Percentiles rank a stretch among this genome's conserved stretches.
These are phyloP conservation scores for Scolopax mira DNA, from an alignment of 2,113 vertebrate genomes.

Conservation along the genomic window DNA sequence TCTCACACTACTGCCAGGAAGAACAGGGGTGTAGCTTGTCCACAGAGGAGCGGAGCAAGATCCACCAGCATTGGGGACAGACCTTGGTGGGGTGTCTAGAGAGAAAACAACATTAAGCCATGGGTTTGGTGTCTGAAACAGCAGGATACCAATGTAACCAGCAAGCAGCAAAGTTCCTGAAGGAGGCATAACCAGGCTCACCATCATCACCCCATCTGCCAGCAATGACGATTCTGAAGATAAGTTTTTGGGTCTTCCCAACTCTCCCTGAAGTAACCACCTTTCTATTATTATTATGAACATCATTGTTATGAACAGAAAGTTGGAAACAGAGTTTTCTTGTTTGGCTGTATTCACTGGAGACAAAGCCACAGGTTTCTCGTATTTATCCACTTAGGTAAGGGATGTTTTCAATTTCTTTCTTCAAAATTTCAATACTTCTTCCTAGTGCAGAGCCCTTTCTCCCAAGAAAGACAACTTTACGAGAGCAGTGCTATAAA, in stretches of 20 bases:
- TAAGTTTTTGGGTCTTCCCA: neutral
- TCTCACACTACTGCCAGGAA: neutral
- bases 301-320: neutral
- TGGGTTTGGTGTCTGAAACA: neutral
- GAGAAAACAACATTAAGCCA: neutral
- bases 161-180: neutral
- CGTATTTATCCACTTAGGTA: neutral
- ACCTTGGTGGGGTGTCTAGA: neutral
- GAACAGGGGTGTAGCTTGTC: neutral
- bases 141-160: neutral
- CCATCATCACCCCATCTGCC: neutral
- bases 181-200: neutral
- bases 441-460: neutral
- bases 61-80: neutral
- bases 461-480: neutral
- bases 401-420: neutral
- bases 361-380: neutral
- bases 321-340: neutral
- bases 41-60: neutral
- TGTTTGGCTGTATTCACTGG: neutral
- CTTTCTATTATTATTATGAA: neutral
- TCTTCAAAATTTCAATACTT: neutral
- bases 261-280: neutral
- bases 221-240: neutral
- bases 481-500: neutral